Conservation (phyloP, 2,888 invertebrate genomes). For the Caenorhabditis auriculariae region DNA sequence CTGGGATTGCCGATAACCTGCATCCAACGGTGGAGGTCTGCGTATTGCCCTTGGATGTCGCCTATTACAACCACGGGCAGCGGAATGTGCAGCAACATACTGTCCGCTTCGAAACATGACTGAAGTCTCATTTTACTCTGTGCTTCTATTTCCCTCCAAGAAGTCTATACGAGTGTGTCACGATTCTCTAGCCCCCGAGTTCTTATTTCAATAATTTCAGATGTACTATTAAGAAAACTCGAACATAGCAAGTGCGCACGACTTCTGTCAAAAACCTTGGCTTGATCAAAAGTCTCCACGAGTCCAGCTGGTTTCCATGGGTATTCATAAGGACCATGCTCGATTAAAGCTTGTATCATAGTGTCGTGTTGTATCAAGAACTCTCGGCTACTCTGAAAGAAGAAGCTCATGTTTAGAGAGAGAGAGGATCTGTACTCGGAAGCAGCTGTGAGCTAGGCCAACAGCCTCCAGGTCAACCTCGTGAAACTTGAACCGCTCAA, state of each 20-base stretch:
- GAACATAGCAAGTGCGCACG: no score
- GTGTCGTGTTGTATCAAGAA: conserved; percentile 2
- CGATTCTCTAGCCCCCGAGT: no score
- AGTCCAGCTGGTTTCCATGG: conserved; percentile 8
- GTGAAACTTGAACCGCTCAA: no score
- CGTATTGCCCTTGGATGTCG: conserved; percentile 6
- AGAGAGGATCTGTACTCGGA: no score
- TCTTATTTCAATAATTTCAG: not conserved
- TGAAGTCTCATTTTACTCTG: no score
- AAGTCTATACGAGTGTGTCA: no score
- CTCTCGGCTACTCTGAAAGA: not conserved
- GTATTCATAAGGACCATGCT: conserved; percentile 9
- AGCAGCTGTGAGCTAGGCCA: no score
- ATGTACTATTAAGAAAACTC: no score
- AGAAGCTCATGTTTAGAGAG: no score
- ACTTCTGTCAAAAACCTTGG: not conserved
- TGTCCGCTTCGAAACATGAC: conserved; percentile 3
- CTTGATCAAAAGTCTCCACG: conserved; percentile 9
- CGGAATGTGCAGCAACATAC: not conserved
- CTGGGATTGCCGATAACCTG: conserved; percentile 1
- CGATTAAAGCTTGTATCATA: not conserved
- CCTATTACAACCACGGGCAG: conserved; percentile 4
- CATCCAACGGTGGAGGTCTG: conserved; percentile 6
- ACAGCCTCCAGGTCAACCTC: no score
- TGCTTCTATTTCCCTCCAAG: no score